Evolutionary conservation across 2,113 vertebrate species (phyloP).

Genomic region (Miniopterus natalensis): DNA sequence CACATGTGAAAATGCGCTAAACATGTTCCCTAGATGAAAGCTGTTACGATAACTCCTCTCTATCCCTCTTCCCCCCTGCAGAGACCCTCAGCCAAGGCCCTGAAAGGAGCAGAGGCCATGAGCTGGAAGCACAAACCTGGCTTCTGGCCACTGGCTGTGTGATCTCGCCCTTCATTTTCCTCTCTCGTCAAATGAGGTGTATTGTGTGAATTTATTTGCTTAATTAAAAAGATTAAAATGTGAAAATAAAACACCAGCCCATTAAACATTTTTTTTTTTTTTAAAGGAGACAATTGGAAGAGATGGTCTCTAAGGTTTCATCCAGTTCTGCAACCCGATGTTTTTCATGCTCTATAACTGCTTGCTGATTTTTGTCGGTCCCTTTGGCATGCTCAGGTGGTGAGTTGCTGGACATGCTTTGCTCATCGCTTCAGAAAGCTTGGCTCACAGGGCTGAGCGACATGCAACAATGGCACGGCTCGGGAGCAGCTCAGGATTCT

Average conservation of each 20-base stretch:
- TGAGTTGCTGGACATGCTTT: slow-evolving; percentile 23
- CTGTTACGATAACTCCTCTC: background rate
- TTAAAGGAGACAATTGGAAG: background rate
- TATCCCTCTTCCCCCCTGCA: background rate
- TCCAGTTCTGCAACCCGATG: background rate
- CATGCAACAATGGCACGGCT: background rate
- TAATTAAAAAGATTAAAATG: slow-evolving; percentile 10
- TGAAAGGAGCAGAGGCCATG: background rate
- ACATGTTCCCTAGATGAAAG: background rate
- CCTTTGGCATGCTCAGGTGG: slow-evolving; percentile 36
- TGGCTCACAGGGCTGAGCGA: slow-evolving; percentile 12
- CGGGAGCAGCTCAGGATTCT: background rate
- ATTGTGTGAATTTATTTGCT: background rate
- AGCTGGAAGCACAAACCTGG: background rate
- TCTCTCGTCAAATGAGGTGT: background rate
- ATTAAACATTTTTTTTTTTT: background rate
- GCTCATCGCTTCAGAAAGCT: slow-evolving; percentile 20
- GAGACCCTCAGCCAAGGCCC: background rate
- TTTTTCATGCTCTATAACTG: slow-evolving; percentile 51
- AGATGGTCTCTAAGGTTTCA: background rate
- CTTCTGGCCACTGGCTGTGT: background rate
- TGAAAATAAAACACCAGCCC: background rate
- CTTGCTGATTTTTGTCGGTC: slow-evolving; percentile 25
- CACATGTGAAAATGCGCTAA: background rate
- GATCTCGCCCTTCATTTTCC: background rate